Conservation (phyloP, 2,888 invertebrate genomes). For the Ophion costatus region DNA sequence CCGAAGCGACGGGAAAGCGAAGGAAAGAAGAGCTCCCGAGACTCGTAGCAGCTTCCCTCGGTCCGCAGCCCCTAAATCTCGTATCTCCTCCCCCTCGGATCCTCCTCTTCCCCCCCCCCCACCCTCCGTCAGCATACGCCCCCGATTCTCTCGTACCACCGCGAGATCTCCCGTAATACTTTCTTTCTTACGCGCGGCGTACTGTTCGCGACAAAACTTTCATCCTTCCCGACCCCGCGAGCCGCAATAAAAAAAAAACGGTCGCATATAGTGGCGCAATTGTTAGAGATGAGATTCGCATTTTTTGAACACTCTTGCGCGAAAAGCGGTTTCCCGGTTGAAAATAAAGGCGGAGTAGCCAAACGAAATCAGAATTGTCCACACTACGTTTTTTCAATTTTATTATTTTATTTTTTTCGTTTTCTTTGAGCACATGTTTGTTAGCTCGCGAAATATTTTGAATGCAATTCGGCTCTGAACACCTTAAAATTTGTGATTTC, state of each 20-base stretch:
- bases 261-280: background rate
- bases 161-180: constrained; percentile 49
- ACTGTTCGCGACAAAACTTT: constrained; percentile 31
- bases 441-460: too few species aligned
- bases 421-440: too few species aligned
- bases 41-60: constrained; percentile 45
- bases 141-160: constrained; percentile 39
- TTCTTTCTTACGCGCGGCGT: constrained; percentile 46
- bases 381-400: too few species aligned
- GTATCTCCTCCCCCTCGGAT: constrained; percentile 64
- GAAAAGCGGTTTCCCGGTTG: background rate
- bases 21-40: constrained; percentile 66
- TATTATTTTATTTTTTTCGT: too few species aligned
- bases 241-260: constrained; percentile 25
- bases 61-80: constrained; percentile 67
- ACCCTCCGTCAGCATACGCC: background rate
- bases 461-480: too few species aligned
- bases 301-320: background rate
- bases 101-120: constrained; percentile 2
- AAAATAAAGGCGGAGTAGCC: background rate
- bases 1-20: constrained; percentile 69
- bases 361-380: too few species aligned
- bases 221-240: background rate
- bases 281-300: constrained; percentile 35
- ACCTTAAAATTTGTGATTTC: too few species aligned